Evolutionary conservation across 2,797 vertebrate genomes (phyloP).

Genomic region (Enteromius anoplus): DNA sequence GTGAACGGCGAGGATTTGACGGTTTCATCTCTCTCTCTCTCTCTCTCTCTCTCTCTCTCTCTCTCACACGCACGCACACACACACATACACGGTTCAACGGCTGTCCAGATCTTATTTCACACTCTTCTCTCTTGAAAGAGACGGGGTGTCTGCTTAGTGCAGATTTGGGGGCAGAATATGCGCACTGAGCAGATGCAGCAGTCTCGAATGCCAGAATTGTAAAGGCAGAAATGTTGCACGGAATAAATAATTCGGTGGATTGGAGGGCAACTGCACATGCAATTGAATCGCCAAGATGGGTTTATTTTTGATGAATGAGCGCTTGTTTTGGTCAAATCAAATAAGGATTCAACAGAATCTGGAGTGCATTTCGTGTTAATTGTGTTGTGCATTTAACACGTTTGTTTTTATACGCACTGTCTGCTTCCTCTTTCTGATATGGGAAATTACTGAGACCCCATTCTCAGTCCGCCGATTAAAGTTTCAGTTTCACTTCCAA

Average conservation of each 20-base stretch:
- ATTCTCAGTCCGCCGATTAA: neutral
- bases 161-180: neutral
- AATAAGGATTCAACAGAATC: neutral
- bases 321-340: neutral
- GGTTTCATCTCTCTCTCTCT: conserved; percentile 6
- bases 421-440: conserved; percentile 14
- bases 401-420: neutral
- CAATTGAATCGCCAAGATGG: neutral
- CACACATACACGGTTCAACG: neutral
- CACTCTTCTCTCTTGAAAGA: conserved; percentile 22
- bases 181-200: conserved; percentile 3
- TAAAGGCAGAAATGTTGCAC: neutral
- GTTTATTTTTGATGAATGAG: neutral
- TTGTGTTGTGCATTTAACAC: neutral
- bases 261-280: neutral
- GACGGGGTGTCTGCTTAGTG: neutral
- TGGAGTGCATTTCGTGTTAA: neutral
- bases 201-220: neutral
- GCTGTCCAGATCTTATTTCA: conserved; percentile 13
- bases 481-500: conserved; percentile 29
- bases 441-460: neutral
- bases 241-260: neutral
- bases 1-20: conserved; percentile 36
- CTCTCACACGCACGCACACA: conserved; percentile 4
- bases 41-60: conserved; percentile 1